Evolutionary conservation across 1,140 invertebrate species (phyloP).

Genomic region (Coenobita brevimanus): DNA sequence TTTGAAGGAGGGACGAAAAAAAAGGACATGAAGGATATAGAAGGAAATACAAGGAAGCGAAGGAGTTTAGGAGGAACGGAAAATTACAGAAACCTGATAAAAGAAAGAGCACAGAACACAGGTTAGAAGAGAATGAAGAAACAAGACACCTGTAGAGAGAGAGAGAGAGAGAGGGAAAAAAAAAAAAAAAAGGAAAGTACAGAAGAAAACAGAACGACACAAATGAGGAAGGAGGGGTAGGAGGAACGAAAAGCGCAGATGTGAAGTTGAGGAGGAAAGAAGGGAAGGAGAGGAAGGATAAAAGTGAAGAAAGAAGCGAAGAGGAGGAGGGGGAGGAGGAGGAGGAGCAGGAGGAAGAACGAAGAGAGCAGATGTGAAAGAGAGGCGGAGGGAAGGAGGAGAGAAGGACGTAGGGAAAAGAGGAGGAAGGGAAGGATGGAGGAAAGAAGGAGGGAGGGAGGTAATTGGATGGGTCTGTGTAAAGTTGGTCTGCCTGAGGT

Average conservation of each 20-base stretch:
- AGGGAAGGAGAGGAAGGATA: not conserved
- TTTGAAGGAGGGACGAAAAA: too few species aligned
- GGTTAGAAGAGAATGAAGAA: too few species aligned
- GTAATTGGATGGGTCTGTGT: conserved; percentile 39
- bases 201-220: not conserved
- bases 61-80: too few species aligned
- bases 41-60: too few species aligned
- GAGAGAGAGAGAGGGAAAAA: not conserved
- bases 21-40: too few species aligned
- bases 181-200: conserved; percentile 4
- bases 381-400: too few species aligned
- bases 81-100: too few species aligned
- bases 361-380: too few species aligned
- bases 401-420: too few species aligned
- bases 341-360: not conserved
- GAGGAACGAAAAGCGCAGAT: not conserved
- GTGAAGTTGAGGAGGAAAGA: not conserved
- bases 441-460: conserved; percentile 8
- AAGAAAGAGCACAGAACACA: too few species aligned
- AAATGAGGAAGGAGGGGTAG: not conserved
- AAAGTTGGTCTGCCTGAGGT: conserved; percentile 32
- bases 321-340: not conserved
- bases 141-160: too few species aligned
- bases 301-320: not conserved
- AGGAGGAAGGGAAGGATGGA: too few species aligned